Evolutionary conservation across 1,140 invertebrate genomes (phyloP).

Genomic region (Helicoverpa armigera): DNA sequence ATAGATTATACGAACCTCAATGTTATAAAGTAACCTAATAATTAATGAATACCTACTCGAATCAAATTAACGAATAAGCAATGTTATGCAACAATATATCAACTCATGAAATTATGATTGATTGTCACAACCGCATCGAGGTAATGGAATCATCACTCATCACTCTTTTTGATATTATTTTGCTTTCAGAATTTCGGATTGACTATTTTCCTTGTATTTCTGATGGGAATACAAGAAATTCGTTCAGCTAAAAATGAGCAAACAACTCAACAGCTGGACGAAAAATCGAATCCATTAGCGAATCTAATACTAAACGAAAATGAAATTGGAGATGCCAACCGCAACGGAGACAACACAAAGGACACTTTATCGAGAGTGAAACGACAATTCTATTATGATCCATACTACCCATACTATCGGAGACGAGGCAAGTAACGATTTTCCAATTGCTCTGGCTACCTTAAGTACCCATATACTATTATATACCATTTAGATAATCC

Average conservation of each 20-base stretch:
- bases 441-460: neutral
- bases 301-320: constrained; percentile 57
- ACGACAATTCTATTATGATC: constrained; percentile 63
- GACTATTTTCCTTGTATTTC: constrained; percentile 22
- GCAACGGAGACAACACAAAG: constrained; percentile 41
- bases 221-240: constrained; percentile 33
- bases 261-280: constrained; percentile 34
- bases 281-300: constrained; percentile 59
- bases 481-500: no score
- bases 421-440: constrained; percentile 53
- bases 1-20: no score
- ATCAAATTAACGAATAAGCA: constrained; percentile 5
- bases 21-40: neutral
- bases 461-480: no score
- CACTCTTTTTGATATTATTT: neutral
- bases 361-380: constrained; percentile 60
- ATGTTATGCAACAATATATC: constrained; percentile 13
- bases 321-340: constrained; percentile 50
- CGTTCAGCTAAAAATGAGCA: constrained; percentile 40
- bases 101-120: constrained; percentile 20
- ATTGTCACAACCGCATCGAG: constrained; percentile 7
- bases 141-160: constrained; percentile 35
- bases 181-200: constrained; percentile 32
- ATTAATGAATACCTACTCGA: neutral
- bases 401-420: constrained; percentile 49